A percentile compares a stretch with the other conserved stretches of the same genome.
phyloP scores from a whole-genome alignment of 2,113 vertebrate genomes.

The Odontesthes bonariensis region DNA sequence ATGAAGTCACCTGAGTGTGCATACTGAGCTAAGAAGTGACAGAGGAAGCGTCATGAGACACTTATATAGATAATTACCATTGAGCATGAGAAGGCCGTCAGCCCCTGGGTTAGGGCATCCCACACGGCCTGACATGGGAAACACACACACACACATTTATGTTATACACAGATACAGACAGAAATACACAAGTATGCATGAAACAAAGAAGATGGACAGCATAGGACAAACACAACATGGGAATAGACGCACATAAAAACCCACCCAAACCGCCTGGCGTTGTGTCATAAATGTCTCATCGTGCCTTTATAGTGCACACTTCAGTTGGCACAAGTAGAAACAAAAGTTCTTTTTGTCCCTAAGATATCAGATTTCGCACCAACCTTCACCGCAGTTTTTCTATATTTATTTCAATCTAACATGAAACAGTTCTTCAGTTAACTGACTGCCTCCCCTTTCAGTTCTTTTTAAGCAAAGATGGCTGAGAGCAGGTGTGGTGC shows the following conservation, averaged over 20 bases:
- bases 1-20: not conserved
- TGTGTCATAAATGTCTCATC: slow-evolving; percentile 1
- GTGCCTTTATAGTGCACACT: slow-evolving; percentile 12
- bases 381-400: not conserved
- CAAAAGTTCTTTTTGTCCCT: slow-evolving; percentile 21
- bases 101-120: slow-evolving; percentile 95
- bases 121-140: slow-evolving; percentile 89
- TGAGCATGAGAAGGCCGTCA: slow-evolving; percentile 98
- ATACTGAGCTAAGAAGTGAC: slow-evolving; percentile 23
- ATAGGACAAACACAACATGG: slow-evolving; percentile 45
- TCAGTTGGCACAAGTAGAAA: not conserved
- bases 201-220: slow-evolving; percentile 57
- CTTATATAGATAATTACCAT: slow-evolving; percentile 95
- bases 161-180: slow-evolving; percentile 51
- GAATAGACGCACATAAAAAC: slow-evolving; percentile 16
- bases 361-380: not conserved
- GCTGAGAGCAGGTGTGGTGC: no score
- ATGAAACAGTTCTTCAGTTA: not conserved
- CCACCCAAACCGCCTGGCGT: slow-evolving; percentile 2
- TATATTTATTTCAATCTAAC: not conserved
- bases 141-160: slow-evolving; percentile 58
- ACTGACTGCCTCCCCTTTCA: not conserved
- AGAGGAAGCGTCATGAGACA: slow-evolving; percentile 38
- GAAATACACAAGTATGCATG: slow-evolving; percentile 36
- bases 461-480: not conserved